Evolutionary conservation across 2,888 invertebrate genomes (phyloP), one percentile per base, ranked within the genome.

Genomic region (Sarcophaga rosellei): DNA sequence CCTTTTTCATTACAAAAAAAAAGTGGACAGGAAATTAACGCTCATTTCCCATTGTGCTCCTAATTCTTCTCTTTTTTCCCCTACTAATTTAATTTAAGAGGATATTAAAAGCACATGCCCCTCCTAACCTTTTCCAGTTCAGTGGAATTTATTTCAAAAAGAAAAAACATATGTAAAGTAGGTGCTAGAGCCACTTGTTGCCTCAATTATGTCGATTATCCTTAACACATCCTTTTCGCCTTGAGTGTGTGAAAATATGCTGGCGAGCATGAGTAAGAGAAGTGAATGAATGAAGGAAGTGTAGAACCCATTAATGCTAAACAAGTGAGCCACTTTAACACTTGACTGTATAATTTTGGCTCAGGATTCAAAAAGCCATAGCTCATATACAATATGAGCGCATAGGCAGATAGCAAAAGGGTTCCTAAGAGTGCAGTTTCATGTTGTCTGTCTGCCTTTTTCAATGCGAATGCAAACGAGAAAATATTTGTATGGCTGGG

Each of bases 211-310:
- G 66, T 78, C 78, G 75, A 88, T 85, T 82, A 87, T 80, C 73
- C 70, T 76, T 23, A 21, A 47, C 70, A 84, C 75, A 81, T 88
- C 83, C 74, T 81, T 85, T 88, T 25, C 70, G 66, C 65, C 65
- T 62, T 84, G 79, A 78, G 84, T 81, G 91, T 91, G 91, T 89
- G 89, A 91, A 91, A 89, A 90, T 90, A 81, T 88, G 82, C 87
- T 88, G 81, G 90, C 74, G 75, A 78, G 20, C 77, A 12, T 74
- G 59, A 17, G 8, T 25, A 35, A 59, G 68, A 77, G 47, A 47
- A 57, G 57, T 25, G 11, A 10, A 66, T 62, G 20, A 59, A 57
- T 8, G 17, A 35, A 35, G 35, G 25, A 45, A 47, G 17, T 68
- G 72, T 73, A 76, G 70, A 80, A 86, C 47, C 84, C 84, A 86